A percentile compares a stretch with the other conserved stretches of the same genome.
Evolutionary conservation across 2,113 vertebrate genomes (phyloP).

Genomic region (Centropus bengalensis): DNA sequence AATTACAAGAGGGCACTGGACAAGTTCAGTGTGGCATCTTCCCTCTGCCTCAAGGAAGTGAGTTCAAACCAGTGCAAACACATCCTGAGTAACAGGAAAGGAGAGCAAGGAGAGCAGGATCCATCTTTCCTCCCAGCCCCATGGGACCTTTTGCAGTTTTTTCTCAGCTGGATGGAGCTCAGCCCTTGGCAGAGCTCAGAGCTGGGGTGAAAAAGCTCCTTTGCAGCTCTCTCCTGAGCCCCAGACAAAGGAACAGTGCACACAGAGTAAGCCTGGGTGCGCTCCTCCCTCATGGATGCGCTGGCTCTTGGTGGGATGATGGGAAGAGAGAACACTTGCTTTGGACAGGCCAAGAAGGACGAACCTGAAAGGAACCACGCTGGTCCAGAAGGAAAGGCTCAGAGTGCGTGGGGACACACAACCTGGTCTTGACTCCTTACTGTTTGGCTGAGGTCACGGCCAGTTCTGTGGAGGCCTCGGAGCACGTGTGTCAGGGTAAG

Average conservation of each 20-base stretch:
- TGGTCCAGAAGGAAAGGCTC: neutral
- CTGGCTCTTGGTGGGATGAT: neutral
- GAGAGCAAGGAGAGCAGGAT: neutral
- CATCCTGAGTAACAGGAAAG: neutral
- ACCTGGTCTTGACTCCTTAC: rapidly evolving
- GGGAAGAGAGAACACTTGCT: neutral
- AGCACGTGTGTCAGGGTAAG: neutral
- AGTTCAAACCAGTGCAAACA: no score
- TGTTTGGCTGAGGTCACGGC: neutral
- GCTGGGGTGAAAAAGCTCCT: rapidly evolving
- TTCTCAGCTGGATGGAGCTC: neutral
- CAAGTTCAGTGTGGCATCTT: neutral
- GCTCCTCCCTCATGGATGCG: neutral
- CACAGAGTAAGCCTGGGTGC: no score
- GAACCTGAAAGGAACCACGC: rapidly evolving
- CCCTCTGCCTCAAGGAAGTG: neutral
- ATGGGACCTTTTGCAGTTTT: neutral
- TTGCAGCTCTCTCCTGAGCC: neutral
- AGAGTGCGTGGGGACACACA: neutral
- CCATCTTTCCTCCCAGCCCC: no score
- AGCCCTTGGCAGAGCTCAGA: neutral
- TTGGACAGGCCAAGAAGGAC: neutral
- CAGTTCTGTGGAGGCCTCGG: neutral
- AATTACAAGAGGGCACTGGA: neutral
- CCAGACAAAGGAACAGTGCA: neutral